phyloP scores from a whole-genome alignment of 2,797 vertebrate genomes.

The Chelidonichthys spinosus region DNA sequence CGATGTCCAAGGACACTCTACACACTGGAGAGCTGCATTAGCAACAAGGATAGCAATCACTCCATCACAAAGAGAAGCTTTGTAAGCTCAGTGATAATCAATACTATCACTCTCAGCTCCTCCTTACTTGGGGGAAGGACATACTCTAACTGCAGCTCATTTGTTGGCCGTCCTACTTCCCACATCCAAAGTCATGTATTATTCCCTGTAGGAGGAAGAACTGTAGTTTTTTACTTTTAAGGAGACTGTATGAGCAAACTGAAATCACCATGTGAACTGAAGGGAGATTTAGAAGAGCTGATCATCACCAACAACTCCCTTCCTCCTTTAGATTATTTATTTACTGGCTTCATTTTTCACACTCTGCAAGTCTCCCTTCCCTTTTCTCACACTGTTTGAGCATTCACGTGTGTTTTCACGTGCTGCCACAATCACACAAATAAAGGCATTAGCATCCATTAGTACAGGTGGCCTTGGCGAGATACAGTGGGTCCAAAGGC shows the following conservation, averaged over 20 bases:
- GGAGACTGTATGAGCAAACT: neutral
- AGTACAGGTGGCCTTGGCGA: constrained; percentile 52
- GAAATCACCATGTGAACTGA: constrained; percentile 3
- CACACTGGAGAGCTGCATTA: constrained; percentile 14
- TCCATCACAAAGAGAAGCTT: constrained; percentile 23
- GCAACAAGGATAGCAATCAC: constrained; percentile 17
- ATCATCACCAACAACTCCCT: constrained; percentile 8
- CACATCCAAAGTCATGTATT: constrained; percentile 24
- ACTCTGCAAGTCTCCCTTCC: neutral
- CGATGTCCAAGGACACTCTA: constrained; percentile 26
- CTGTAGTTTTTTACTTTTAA: neutral
- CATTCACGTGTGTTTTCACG: constrained; percentile 29
- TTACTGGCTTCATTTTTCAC: constrained; percentile 5
- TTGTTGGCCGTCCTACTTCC: constrained; percentile 45
- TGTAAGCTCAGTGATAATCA: constrained; percentile 52
- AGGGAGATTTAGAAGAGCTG: neutral
- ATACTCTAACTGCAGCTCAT: constrained; percentile 31
- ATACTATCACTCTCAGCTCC: constrained; percentile 55
- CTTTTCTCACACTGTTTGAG: constrained; percentile 2
- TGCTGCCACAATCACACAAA: constrained; percentile 16
- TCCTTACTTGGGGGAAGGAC: constrained; percentile 56
- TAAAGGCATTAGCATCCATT: constrained; percentile 33
- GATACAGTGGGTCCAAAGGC: constrained; percentile 55
- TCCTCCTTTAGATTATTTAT: constrained; percentile 12
- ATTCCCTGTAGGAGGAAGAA: constrained; percentile 7